Base-by-base conservation (phyloP, 2,888 invertebrate genomes). In the Troglohyphantes excavatus region DNA sequence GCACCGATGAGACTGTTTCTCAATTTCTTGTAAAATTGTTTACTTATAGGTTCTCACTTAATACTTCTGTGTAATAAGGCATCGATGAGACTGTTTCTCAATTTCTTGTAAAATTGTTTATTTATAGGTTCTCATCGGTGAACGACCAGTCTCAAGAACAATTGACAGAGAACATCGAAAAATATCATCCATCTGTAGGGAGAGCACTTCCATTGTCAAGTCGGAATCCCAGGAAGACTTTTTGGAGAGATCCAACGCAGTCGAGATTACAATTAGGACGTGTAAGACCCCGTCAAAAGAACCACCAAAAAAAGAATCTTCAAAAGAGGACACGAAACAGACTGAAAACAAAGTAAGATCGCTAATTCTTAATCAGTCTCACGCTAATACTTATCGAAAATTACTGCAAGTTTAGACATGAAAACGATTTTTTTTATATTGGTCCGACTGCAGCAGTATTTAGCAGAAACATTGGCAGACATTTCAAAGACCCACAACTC, bases 111-210 rank as follows among this genome's bases (percentile, higher is more conserved):
- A 19, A 3, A 17, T 61, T 7, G 2, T 33, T 19, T 61, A 13
- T 26, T 73, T 19, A 2, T 19, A 90, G 90, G 90, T 90, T 72
- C 65, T 90, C 21, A 83, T 90, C 26, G 90, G 90, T 6, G 90
- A 90, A 2, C 73, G 90, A 7, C 90, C 84, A 7, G 78, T 90
- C 17, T 82, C 88, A 11, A 33, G 82, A 19, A 59, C 68, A n/a
- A 27, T 68, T 13, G 76, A 91, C 67, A 23, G 82, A 9, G 78
- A 90, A 61, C 75, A 90, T 67, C 73, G 88, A 33, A 83, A 90
- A 39, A 72, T 78, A 2, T 86, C 84, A 13, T 75, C 85, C 0
- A 86, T 88, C 5, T 76, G 75, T 27, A 67, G 88, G 6, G 88
- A 88, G 21, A 43, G 33, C 11, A 27, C 68, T 6, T 73, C 75